Percentiles rank a stretch among this genome's conserved stretches.
These are phyloP conservation scores for Karalla daura DNA, from an alignment of 2,797 vertebrate species.

Conservation along the genomic window DNA sequence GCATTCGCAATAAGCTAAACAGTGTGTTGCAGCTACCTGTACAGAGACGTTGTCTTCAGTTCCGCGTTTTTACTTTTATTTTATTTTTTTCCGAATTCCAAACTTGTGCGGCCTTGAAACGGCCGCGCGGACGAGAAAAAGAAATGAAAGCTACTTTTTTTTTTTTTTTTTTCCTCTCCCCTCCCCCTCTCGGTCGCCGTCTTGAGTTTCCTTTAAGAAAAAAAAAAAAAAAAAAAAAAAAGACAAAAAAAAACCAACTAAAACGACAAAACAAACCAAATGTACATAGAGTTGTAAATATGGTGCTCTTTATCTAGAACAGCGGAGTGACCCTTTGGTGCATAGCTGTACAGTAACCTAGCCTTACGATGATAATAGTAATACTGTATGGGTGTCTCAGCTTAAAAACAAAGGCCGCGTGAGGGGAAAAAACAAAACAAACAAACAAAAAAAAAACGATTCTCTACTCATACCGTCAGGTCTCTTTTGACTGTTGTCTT, in stretches of 20 bases:
- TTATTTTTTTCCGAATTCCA: conserved; percentile 73
- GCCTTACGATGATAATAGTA: conserved; percentile 90
- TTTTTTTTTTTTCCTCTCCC: conserved; percentile 53
- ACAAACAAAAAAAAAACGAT: conserved; percentile 48
- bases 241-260: too few relatives aligned
- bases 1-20: conserved; percentile 97
- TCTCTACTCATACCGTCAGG: conserved; percentile 74
- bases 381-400: conserved; percentile 80
- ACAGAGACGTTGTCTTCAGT: conserved; percentile 80
- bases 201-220: conserved; percentile 58
- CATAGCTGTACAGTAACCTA: conserved; percentile 91
- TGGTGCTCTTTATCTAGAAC: conserved; percentile 85
- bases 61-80: too few relatives aligned
- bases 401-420: conserved; percentile 61
- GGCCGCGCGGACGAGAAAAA: conserved; percentile 74
- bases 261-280: too few relatives aligned
- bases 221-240: too few relatives aligned
- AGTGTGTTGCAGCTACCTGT: conserved; percentile 92
- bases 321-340: conserved; percentile 89
- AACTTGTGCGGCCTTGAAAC: conserved; percentile 84
- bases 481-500: conserved; percentile 87
- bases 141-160: conserved; percentile 57
- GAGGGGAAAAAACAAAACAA: too few relatives aligned
- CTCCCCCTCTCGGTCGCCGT: conserved; percentile 44
- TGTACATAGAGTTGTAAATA: conserved; percentile 94